Percentiles rank a stretch among this genome's conserved stretches.
These are phyloP conservation scores for Serripes groenlandicus DNA, from an alignment of 2,888 invertebrate genomes.

Conservation along the genomic window DNA sequence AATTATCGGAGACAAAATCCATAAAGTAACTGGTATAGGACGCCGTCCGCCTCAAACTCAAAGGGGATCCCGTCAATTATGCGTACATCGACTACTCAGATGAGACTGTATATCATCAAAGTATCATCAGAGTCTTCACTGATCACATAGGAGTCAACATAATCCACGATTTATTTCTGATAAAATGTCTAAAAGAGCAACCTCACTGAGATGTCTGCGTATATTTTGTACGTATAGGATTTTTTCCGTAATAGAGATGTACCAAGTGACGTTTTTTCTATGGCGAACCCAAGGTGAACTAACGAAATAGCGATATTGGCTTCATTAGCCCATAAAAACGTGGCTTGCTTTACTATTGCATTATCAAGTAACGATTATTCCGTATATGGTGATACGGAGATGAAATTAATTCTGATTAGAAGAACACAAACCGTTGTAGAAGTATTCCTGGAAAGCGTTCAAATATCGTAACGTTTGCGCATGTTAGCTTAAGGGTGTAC, in stretches of 20 bases:
- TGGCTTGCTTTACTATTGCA: slow-evolving; percentile 15
- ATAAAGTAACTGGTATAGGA: background rate
- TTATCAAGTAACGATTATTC: too few species aligned
- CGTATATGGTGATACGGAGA: too few species aligned
- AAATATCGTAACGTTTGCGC: too few species aligned
- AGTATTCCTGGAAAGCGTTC: too few species aligned
- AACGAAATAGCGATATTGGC: background rate
- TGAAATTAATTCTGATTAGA: too few species aligned
- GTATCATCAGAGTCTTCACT: too few species aligned
- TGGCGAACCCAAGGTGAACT: background rate
- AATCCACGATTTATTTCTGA: too few species aligned
- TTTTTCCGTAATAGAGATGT: background rate
- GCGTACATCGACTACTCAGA: background rate
- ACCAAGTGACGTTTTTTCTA: background rate
- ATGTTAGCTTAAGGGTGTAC: too few species aligned
- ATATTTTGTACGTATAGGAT: background rate
- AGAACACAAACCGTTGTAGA: too few species aligned
- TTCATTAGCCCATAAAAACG: slow-evolving; percentile 11
- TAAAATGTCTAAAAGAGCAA: background rate
- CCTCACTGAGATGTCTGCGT: too few species aligned
- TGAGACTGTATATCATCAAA: background rate
- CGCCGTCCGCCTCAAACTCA: background rate
- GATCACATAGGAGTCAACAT: too few species aligned
- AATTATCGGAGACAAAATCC: slow-evolving; percentile 11
- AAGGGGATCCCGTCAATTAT: background rate